Conservation (phyloP, 92 coral and sea anemone genomes). For the Diadumene lineata region DNA sequence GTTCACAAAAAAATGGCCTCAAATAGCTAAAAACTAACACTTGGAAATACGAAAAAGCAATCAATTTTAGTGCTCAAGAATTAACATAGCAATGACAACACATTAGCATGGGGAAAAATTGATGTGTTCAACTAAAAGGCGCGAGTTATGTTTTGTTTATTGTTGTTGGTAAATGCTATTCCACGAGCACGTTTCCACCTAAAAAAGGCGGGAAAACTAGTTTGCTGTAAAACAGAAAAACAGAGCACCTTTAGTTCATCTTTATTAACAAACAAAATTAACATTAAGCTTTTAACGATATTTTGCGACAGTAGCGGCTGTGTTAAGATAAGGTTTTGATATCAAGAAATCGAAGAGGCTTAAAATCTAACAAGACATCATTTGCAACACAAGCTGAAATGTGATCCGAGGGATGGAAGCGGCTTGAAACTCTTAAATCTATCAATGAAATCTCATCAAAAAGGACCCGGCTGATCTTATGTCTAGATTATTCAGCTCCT, state of each 20-base stretch:
- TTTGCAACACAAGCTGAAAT: background rate
- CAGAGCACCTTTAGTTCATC: background rate
- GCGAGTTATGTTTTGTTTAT: background rate
- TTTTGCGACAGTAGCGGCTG: constrained; percentile 1
- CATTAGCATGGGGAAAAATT: too few species aligned
- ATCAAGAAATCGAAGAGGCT: background rate
- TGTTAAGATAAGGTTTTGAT: background rate
- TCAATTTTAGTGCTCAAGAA: too few species aligned
- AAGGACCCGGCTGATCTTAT: constrained; percentile 16
- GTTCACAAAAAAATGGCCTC: background rate
- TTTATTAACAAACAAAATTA: background rate
- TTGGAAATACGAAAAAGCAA: background rate
- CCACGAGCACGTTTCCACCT: background rate
- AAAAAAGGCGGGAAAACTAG: background rate
- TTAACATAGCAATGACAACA: too few species aligned
- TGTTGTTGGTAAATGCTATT: background rate
- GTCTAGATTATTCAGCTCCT: constrained; percentile 5
- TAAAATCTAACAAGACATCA: constrained; percentile 8
- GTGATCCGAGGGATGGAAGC: constrained; percentile 2
- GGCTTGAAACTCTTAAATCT: constrained; percentile 1
- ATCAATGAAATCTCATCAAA: constrained; percentile 25
- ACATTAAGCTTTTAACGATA: background rate
- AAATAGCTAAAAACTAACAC: background rate
- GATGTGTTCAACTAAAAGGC: background rate
- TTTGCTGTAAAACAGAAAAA: background rate